A percentile compares a stretch with the other conserved stretches of the same genome.
These are phyloP conservation scores for Germaria angustata DNA, from an alignment of 2,888 invertebrate genomes.

Conservation along the genomic window DNA sequence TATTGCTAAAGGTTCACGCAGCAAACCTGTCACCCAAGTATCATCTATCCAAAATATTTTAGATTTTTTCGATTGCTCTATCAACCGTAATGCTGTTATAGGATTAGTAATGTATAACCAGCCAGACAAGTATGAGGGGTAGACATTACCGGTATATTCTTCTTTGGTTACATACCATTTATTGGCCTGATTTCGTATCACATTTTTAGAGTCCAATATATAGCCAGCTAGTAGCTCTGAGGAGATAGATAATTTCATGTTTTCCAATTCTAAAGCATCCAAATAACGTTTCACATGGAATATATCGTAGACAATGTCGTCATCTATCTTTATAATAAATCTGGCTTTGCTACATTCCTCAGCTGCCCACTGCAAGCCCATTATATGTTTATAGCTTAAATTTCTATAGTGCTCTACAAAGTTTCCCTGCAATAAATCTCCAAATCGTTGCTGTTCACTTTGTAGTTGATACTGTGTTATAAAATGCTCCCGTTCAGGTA, in stretches of 20 bases:
- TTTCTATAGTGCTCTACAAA: constrained; percentile 89
- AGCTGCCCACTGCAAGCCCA: constrained; percentile 89
- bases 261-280: constrained; percentile 76
- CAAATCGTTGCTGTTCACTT: constrained; percentile 84
- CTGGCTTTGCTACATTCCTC: constrained; percentile 83
- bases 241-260: constrained; percentile 72
- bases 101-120: constrained; percentile 91
- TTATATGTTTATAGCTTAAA: constrained; percentile 90
- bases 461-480: constrained; percentile 82
- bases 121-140: constrained; percentile 90
- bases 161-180: constrained; percentile 89
- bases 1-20: constrained; percentile 83
- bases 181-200: constrained; percentile 84
- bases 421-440: constrained; percentile 88
- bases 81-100: constrained; percentile 82
- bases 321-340: constrained; percentile 89
- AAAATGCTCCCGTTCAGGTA: constrained; percentile 81
- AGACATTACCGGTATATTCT: constrained; percentile 83
- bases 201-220: constrained; percentile 83
- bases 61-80: constrained; percentile 81
- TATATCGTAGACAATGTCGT: constrained; percentile 88
- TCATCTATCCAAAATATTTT: constrained; percentile 96
- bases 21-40: constrained; percentile 90
- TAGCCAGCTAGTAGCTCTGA: constrained; percentile 84
- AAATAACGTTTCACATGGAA: constrained; percentile 82